Evolutionary conservation across 2,113 vertebrate species (phyloP).

Genomic region (Ageneiosus marmoratus): DNA sequence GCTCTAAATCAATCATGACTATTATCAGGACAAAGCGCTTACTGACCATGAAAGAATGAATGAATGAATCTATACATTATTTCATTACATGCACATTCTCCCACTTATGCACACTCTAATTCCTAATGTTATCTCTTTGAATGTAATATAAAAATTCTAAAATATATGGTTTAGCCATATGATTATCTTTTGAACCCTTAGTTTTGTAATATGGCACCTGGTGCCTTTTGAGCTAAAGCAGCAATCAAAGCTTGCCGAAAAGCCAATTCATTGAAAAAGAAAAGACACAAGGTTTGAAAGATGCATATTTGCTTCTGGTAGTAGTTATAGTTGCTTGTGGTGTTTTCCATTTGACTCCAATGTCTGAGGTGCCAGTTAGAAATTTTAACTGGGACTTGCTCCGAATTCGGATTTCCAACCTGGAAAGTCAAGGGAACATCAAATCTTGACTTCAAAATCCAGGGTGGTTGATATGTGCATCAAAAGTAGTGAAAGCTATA

Average conservation of each 20-base stretch:
- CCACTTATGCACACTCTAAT: neutral
- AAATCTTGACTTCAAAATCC: no score
- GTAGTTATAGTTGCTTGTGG: neutral
- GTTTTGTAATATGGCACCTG: neutral
- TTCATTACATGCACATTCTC: neutral
- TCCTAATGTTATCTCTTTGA: neutral
- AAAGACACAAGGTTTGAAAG: neutral
- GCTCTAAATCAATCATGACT: neutral
- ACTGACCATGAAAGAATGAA: neutral
- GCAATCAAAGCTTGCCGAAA: neutral
- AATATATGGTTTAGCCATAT: neutral
- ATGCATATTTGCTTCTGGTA: neutral
- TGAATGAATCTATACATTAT: neutral
- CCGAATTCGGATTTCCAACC: no score
- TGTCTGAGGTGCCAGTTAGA: no score
- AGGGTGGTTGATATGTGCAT: no score
- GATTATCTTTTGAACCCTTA: neutral
- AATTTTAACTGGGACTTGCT: no score
- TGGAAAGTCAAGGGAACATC: no score
- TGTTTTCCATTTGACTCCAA: no score
- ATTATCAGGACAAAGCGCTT: neutral
- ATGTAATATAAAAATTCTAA: neutral
- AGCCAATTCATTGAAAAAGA: neutral
- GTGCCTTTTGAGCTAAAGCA: neutral
- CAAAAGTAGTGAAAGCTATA: no score